Evolutionary conservation across 1,140 invertebrate genomes (phyloP).

Genomic region (Geopemphigus sp.): DNA sequence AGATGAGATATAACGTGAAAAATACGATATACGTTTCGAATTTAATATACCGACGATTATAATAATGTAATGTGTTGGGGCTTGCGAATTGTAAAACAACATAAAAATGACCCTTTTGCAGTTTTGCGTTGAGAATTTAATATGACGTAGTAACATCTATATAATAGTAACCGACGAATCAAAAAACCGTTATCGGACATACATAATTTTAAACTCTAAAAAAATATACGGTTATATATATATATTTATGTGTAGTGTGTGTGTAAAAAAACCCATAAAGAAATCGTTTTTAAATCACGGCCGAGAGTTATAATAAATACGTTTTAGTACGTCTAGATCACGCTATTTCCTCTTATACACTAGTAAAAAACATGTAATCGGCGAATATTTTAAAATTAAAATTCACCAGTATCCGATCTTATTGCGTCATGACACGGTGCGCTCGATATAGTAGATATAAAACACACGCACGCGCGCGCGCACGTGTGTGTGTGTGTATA

Average conservation of each 20-base stretch:
- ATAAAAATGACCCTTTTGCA: too few relatives aligned
- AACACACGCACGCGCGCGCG: too few relatives aligned
- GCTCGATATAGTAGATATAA: not conserved
- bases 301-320: not conserved
- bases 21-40: too few relatives aligned
- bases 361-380: slow-evolving; percentile 26
- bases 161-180: not conserved
- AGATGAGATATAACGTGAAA: too few relatives aligned
- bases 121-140: too few relatives aligned
- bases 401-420: not conserved
- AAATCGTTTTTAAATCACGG: not conserved
- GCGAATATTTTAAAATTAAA: slow-evolving; percentile 42
- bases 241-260: too few relatives aligned
- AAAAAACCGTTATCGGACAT: slow-evolving; percentile 13
- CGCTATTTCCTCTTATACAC: not conserved
- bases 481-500: too few relatives aligned
- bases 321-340: slow-evolving; percentile 5
- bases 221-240: too few relatives aligned
- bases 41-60: too few relatives aligned
- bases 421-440: slow-evolving; percentile 7
- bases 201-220: not conserved
- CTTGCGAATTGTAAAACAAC: too few relatives aligned
- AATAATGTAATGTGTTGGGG: too few relatives aligned
- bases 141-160: too few relatives aligned
- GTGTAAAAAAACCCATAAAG: not conserved